Evolutionary conservation across 2,888 invertebrate genomes (phyloP).

Genomic region (Drosophila antonietae): DNA sequence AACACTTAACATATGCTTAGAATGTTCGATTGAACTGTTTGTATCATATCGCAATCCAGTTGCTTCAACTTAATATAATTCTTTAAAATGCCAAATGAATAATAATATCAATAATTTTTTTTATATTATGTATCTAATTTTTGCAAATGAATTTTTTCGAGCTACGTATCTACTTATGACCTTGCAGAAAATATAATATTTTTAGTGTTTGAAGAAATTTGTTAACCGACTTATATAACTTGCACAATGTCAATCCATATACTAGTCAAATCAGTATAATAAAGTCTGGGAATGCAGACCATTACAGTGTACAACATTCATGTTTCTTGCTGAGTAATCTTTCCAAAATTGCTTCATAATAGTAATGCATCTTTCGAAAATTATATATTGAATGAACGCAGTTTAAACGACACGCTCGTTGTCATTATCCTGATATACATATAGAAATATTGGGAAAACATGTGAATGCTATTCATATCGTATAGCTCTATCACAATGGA

Average conservation of each 20-base stretch:
- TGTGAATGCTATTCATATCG: not conserved
- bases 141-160: not conserved
- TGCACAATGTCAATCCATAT: not conserved
- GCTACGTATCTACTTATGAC: not conserved
- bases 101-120: not conserved
- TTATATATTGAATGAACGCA: not conserved
- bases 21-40: not conserved
- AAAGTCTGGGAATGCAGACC: not conserved
- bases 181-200: not conserved
- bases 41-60: not conserved
- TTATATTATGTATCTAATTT: not conserved
- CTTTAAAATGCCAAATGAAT: constrained; percentile 11
- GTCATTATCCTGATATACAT: not conserved
- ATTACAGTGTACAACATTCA: not conserved
- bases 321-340: not conserved
- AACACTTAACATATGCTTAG: not conserved
- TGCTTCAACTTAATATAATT: constrained; percentile 16
- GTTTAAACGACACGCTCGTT: not conserved
- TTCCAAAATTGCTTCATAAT: too few species aligned
- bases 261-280: not conserved
- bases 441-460: too few species aligned
- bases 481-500: not conserved
- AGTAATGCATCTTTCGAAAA: not conserved
- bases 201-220: not conserved
- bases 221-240: not conserved